Conservation (phyloP, 2,888 invertebrate genomes). For the Plutella xylostella region DNA sequence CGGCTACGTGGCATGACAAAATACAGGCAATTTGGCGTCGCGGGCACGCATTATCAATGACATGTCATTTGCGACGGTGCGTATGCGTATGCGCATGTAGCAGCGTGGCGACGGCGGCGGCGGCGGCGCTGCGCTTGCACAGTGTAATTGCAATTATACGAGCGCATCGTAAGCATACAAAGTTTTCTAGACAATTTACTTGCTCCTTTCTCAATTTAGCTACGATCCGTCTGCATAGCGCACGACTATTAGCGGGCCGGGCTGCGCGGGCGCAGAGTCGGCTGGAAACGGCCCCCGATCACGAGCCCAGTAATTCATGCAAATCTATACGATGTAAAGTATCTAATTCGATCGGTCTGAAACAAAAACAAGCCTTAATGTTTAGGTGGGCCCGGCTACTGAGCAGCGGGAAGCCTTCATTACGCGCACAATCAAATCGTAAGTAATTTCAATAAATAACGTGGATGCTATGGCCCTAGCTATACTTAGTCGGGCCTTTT, state of each 20-base stretch:
- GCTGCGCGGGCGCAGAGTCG: too few relatives aligned
- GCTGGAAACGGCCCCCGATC: conserved; percentile 13
- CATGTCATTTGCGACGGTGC: conserved; percentile 1
- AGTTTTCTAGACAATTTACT: too few relatives aligned
- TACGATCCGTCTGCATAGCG: too few relatives aligned
- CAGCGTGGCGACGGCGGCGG: too few relatives aligned
- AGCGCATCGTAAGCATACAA: too few relatives aligned
- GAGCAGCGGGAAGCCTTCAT: conserved; percentile 45
- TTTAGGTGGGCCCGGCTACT: conserved; percentile 51
- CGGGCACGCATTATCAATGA: neutral
- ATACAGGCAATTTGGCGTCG: neutral
- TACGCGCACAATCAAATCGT: conserved; percentile 62
- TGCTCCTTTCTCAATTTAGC: too few relatives aligned
- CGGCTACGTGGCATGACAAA: neutral
- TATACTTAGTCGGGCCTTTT: conserved; percentile 52
- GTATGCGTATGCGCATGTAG: too few relatives aligned
- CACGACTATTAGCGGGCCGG: too few relatives aligned
- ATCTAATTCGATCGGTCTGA: conserved; percentile 50
- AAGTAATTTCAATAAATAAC: conserved; percentile 67
- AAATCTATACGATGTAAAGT: conserved; percentile 32
- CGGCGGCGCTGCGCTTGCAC: too few relatives aligned
- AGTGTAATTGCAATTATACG: too few relatives aligned
- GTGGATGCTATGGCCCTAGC: conserved; percentile 20
- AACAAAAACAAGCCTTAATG: conserved; percentile 53
- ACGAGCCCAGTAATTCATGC: conserved; percentile 15